These are phyloP conservation scores for Triplophysa tibetana DNA, from an alignment of 2,113 vertebrate genomes.

Conservation along the genomic window DNA sequence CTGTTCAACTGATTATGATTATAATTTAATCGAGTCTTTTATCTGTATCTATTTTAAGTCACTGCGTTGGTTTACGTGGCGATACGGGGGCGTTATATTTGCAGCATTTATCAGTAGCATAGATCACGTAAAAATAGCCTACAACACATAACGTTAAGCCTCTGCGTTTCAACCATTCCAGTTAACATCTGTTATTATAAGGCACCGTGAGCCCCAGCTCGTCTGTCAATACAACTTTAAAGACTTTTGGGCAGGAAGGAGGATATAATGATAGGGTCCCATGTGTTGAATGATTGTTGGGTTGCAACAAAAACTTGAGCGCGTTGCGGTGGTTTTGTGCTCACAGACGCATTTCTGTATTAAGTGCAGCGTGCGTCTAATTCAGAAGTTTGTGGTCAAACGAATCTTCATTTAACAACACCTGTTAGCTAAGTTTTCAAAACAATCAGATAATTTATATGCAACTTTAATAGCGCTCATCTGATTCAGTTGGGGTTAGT, in stretches of 20 bases:
- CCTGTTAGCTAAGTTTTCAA: background rate
- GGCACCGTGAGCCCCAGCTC: conserved; percentile 54
- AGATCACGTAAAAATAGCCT: background rate
- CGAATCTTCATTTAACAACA: background rate
- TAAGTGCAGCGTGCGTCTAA: background rate
- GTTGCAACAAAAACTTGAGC: background rate
- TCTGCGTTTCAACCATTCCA: background rate
- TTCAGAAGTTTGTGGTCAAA: background rate
- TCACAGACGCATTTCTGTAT: background rate
- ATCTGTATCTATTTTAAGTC: background rate
- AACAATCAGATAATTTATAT: background rate
- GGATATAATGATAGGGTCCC: conserved; percentile 23
- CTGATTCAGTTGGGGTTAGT: background rate
- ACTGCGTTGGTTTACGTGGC: too few relatives aligned
- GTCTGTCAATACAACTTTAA: conserved; percentile 41
- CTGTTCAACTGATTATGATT: background rate
- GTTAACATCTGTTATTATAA: conserved; percentile 8
- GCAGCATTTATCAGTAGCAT: background rate
- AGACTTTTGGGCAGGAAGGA: conserved; percentile 63
- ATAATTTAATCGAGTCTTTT: background rate
- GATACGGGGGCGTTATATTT: background rate
- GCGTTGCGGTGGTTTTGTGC: background rate
- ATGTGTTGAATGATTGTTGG: conserved; percentile 47
- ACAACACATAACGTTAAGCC: background rate
- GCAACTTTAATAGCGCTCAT: background rate